Evolutionary conservation across 2,888 invertebrate species (phyloP), one percentile per base, ranked within the genome.

Genomic region (Caenorhabditis drosophilae): DNA sequence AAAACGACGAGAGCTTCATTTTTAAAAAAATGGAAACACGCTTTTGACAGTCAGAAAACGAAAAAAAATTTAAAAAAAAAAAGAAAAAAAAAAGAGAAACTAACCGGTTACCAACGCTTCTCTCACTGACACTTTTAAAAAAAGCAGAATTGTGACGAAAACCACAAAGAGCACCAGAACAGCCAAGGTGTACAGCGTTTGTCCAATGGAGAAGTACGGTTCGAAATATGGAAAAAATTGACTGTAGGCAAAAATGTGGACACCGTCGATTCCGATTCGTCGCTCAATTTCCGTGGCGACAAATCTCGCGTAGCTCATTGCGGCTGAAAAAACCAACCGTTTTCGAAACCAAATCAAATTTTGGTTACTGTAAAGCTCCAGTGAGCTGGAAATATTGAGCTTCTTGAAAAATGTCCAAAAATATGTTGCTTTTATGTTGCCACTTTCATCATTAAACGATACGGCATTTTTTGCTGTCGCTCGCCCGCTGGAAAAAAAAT

Each of bases 221-320:
- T 63, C 63, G 23, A 54, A 63, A 25, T 58, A 57, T 1, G 53
- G 53, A 50, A 63, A 63, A 22, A 57, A 63, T n/a, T 53, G 46
- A 46, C 57, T 58, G 18, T 27, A 27, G 6, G 45, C 27, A 3
- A 4, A 16, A n/a, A 45, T 31, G 6, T 25, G 4, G 15, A 45
- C 45, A 31, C 20, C 12, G 2, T 4, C 4, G 2, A 20, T 18
- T 4, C 2, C 20, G 31, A 45, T 31, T 2, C 4, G 7, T 2
- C 16, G 7, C 16, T 31, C 4, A 4, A 45, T 4, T 15, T 45
- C 2, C 31, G 12, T 2, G 2, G 45, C 45, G 6, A 48, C 12
- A 26, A 6, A 11, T 23, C 23, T 31, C 6, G 48, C 36, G 16
- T 23, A 34, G 34, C 15, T 34, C 48, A 48, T 48, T 6, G 35